Base-by-base conservation (phyloP, 2,113 vertebrate genomes). In the Rhynchomys soricoides region DNA sequence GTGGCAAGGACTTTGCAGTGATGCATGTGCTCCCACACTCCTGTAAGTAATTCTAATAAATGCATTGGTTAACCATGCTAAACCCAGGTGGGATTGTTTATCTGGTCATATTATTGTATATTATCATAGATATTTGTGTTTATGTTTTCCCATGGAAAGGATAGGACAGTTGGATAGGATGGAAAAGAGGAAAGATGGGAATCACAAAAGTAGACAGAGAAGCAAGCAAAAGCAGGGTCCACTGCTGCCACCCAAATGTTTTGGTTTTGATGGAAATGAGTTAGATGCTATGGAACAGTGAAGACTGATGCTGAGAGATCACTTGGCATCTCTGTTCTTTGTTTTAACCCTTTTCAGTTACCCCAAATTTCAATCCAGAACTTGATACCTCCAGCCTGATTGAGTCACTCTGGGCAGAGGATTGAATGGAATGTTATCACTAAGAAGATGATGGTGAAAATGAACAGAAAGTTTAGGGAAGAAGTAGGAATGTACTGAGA, bases 271-370 rank as follows among this genome's bases (percentile, higher is more conserved):
- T 31, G 4, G 19, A 17, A 48, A 90, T 66, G 50, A 43, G 57
- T 62, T 48, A 62, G 22, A 88, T 78, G 24, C n/a, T 83, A 88
- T 26, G 83, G 5, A 34, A 34, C 7, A 74, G 57, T 8, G 15
- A 57, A 64, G 3, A 24, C 29, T 86, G 55, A 43, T 87, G 37
- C 62, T 83, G 26, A 62, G 26, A 74, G 16, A 75, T 62, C 1
- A 6, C 16, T 75, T 12, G 3, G 31, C 24, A n/a, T 70, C 34
- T 10, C 19, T 19, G 16, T n/a, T 17, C 17, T n/a, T 57, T 87
- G 55, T 48, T 88, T 79, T 64, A 90, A 48, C 17, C 93, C 26
- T 91, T 93, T 93, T 90, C 19, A 83, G 24, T 93, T 50, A 64
- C 2, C 8, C 10, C 37, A 90, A 68, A 75, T 29, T 75, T 87